phyloP scores from a whole-genome alignment of 2,113 vertebrate genomes.

The Natator depressus region DNA sequence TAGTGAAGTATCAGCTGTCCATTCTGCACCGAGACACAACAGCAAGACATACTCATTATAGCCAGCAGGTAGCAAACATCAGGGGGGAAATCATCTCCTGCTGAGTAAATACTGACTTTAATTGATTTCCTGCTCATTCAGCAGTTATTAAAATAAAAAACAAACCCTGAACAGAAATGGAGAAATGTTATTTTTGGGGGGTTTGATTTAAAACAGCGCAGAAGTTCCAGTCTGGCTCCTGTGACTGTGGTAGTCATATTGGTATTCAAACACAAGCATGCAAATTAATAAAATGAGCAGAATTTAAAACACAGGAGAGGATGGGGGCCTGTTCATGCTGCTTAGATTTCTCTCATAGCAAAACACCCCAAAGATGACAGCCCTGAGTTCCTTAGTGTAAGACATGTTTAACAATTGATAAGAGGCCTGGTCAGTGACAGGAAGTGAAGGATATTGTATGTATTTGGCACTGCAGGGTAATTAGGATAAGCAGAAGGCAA shows the following conservation, averaged over 20 bases:
- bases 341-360: neutral
- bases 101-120: conserved; percentile 5
- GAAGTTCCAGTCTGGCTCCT: neutral
- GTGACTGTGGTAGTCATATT: accelerated
- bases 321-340: accelerated
- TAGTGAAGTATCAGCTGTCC: neutral
- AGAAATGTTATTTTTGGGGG: neutral
- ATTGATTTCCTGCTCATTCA: conserved; percentile 6
- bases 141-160: neutral
- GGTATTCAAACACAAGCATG: neutral
- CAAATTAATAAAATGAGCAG: accelerated
- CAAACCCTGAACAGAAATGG: neutral
- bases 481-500: neutral
- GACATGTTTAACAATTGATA: neutral
- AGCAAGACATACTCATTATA: conserved; percentile 10
- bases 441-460: neutral
- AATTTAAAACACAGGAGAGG: neutral
- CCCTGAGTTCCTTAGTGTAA: neutral
- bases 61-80: conserved; percentile 24
- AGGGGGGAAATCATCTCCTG: neutral
- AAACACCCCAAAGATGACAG: neutral
- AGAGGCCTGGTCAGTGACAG: neutral
- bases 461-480: neutral
- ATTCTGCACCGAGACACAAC: neutral
- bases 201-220: neutral